A percentile compares a stretch with the other conserved stretches of the same genome.
phyloP scores from a whole-genome alignment of 1,140 invertebrate genomes.

The Lethocerus indicus region DNA sequence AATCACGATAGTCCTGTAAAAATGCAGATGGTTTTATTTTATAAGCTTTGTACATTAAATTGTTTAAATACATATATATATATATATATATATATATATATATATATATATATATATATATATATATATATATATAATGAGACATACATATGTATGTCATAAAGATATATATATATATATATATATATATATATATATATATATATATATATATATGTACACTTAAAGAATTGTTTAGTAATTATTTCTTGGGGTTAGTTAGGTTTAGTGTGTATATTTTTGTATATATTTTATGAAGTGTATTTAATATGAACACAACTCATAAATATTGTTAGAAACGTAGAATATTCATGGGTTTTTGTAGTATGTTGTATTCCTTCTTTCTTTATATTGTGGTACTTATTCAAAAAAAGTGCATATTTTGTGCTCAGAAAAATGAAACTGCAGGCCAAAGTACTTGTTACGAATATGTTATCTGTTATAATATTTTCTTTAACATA shows the following conservation, averaged over 20 bases:
- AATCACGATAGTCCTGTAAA: no score
- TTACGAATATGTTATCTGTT: not conserved
- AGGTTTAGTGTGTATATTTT: slow-evolving; percentile 4
- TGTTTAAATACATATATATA: no score
- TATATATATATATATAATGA: slow-evolving; percentile 1
- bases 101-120: slow-evolving; percentile 1
- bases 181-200: not conserved
- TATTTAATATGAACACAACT: slow-evolving; percentile 3
- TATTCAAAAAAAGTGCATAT: not conserved
- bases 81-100: not conserved
- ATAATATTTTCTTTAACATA: slow-evolving; percentile 1
- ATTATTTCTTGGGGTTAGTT: slow-evolving; percentile 4
- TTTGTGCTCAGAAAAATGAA: slow-evolving; percentile 5
- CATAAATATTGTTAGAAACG: slow-evolving; percentile 1
- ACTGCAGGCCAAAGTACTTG: slow-evolving; percentile 2
- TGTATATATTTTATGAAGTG: slow-evolving; percentile 3
- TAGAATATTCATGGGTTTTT: not conserved
- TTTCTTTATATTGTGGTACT: slow-evolving; percentile 3
- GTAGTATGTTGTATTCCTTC: not conserved
- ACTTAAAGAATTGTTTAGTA: not conserved
- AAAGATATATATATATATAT: slow-evolving; percentile 1
- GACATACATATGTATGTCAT: not conserved
- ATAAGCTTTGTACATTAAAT: no score
- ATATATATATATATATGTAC: not conserved
- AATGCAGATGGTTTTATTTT: no score